phyloP scores from a whole-genome alignment of 2,113 vertebrate genomes.

The Semnornis frantzii region DNA sequence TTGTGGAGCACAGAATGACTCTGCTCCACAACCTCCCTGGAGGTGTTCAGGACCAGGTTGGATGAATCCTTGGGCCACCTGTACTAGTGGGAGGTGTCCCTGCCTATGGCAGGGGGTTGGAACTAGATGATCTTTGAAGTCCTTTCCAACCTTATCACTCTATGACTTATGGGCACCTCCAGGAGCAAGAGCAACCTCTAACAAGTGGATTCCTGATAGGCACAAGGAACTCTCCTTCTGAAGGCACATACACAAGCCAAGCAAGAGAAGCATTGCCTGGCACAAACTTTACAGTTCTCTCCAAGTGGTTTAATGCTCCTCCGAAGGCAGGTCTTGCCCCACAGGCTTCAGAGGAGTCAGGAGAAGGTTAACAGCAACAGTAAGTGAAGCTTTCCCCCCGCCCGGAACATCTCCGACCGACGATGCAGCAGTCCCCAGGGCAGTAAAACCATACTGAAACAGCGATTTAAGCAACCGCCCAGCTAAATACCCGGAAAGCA shows the following conservation, averaged over 20 bases:
- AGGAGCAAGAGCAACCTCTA: rapidly evolving
- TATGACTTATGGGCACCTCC: rapidly evolving
- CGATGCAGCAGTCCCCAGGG: neutral
- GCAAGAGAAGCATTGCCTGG: rapidly evolving
- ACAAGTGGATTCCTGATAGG: rapidly evolving
- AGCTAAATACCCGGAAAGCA: rapidly evolving
- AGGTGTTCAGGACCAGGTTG: too few relatives aligned
- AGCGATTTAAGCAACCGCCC: neutral
- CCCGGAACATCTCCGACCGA: too few relatives aligned
- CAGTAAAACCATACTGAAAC: rapidly evolving
- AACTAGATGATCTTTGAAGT: too few relatives aligned
- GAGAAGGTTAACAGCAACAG: rapidly evolving
- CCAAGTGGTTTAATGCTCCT: rapidly evolving
- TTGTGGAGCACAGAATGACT: too few relatives aligned
- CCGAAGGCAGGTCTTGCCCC: neutral
- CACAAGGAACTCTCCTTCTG: rapidly evolving
- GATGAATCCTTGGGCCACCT: too few relatives aligned
- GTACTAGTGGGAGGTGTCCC: too few relatives aligned
- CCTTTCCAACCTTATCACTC: too few relatives aligned
- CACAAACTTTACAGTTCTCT: rapidly evolving
- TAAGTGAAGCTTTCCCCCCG: rapidly evolving
- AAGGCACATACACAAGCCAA: too few relatives aligned
- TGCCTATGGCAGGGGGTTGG: too few relatives aligned
- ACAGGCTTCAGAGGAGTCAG: rapidly evolving
- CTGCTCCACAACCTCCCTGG: too few relatives aligned